Evolutionary conservation across 2,888 invertebrate genomes (phyloP).

Genomic region (Chalcosyrphus nemorum): DNA sequence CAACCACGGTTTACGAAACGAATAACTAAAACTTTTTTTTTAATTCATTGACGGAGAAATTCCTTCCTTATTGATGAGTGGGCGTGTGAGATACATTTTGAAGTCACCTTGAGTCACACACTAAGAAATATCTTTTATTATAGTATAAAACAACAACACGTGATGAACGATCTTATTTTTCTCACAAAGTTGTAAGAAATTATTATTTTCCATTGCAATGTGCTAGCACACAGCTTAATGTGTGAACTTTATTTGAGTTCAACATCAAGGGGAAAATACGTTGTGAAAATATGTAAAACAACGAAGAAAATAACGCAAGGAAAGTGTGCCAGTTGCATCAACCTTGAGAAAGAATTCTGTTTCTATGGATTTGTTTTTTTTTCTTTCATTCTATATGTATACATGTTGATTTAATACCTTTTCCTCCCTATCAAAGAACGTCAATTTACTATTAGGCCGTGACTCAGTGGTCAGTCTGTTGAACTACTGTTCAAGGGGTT

Average conservation of each 20-base stretch:
- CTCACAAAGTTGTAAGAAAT: conserved; percentile 2
- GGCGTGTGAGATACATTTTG: conserved; percentile 10
- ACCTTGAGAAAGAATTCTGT: conserved; percentile 3
- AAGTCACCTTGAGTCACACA: conserved; percentile 52
- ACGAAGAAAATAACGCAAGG: background rate
- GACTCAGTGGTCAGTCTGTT: too few species aligned
- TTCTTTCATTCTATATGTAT: too few species aligned
- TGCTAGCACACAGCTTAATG: background rate
- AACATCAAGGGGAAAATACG: background rate
- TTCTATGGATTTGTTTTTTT: too few species aligned
- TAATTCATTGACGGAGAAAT: conserved; percentile 44
- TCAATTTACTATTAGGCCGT: too few species aligned
- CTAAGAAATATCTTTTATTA: background rate
- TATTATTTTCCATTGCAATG: background rate
- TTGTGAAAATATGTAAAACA: conserved; percentile 6
- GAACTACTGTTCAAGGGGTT: too few species aligned
- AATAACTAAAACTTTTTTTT: conserved; percentile 8
- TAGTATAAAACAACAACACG: background rate
- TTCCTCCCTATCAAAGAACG: too few species aligned
- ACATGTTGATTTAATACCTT: too few species aligned
- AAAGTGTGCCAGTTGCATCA: conserved; percentile 9
- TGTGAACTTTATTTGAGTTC: conserved; percentile 16
- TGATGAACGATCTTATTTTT: conserved; percentile 8
- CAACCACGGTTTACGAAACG: conserved; percentile 21
- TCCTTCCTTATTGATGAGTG: conserved; percentile 14